A percentile compares a stretch with the other conserved stretches of the same genome.
Conservation (phyloP, 2,888 invertebrate genomes). For the Sympetrum striolatum region DNA sequence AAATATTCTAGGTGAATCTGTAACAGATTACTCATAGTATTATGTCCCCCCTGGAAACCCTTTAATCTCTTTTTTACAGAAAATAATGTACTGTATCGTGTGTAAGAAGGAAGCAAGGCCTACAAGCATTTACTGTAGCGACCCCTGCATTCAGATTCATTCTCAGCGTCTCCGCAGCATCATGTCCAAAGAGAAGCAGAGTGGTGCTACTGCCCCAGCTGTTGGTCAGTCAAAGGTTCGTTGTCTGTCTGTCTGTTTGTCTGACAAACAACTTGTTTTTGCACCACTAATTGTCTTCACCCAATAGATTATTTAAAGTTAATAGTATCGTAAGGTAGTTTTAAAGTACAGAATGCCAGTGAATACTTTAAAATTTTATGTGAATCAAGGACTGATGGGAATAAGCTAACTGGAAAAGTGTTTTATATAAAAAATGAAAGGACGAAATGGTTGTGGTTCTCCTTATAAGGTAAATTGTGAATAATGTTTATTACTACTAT, state of each 20-base stretch:
- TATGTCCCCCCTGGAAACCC: slow-evolving; percentile 17
- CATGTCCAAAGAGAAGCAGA: slow-evolving; percentile 42
- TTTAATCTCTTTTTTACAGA: slow-evolving; percentile 24
- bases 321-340: not conserved
- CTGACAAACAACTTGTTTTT: not conserved
- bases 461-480: not conserved
- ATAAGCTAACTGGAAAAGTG: not conserved
- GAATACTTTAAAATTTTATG: not conserved
- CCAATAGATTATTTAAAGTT: not conserved
- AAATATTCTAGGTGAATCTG: not conserved
- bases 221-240: slow-evolving; percentile 40
- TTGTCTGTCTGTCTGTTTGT: slow-evolving; percentile 28
- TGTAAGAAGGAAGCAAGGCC: slow-evolving; percentile 75
- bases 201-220: slow-evolving; percentile 29
- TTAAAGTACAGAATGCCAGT: not conserved
- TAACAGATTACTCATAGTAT: not conserved
- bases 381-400: not conserved
- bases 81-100: slow-evolving; percentile 71
- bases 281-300: not conserved
- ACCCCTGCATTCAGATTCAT: slow-evolving; percentile 84
- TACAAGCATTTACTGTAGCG: slow-evolving; percentile 89
- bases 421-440: not conserved
- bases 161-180: slow-evolving; percentile 68
- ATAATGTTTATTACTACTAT: not conserved
- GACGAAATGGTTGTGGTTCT: not conserved